Evolutionary conservation across 2,113 vertebrate genomes (phyloP).

Genomic region (Fulica atra): DNA sequence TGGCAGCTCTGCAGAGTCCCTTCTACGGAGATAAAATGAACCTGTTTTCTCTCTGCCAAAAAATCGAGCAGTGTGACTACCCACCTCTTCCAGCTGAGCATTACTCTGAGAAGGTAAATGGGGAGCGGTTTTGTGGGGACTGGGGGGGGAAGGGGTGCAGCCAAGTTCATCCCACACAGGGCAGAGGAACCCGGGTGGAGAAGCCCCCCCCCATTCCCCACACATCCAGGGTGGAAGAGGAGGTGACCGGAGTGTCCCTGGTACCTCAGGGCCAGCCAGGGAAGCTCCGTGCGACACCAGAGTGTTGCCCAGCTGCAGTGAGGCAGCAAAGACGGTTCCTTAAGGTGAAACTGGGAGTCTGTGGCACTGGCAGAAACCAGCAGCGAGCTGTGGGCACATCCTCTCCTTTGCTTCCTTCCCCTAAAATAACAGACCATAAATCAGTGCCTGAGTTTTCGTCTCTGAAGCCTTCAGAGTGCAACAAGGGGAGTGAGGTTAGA

Average conservation of each 20-base stretch:
- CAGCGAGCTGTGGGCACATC: neutral
- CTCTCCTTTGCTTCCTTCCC: neutral
- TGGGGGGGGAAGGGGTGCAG: neutral
- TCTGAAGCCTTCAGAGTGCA: neutral
- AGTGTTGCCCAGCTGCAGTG: neutral
- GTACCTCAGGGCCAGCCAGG: neutral
- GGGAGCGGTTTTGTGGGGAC: neutral
- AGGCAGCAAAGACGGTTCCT: neutral
- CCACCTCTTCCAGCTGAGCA: slow-evolving; percentile 84
- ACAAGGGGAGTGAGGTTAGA: neutral
- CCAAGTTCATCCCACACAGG: neutral
- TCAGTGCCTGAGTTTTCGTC: neutral
- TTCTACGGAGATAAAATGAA: slow-evolving; percentile 90
- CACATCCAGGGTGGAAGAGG: neutral
- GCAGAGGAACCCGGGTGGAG: neutral
- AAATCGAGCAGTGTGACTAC: slow-evolving; percentile 89
- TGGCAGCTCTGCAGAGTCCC: slow-evolving; percentile 87
- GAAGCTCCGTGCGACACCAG: no score
- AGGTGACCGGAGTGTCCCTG: neutral
- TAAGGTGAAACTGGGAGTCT: neutral
- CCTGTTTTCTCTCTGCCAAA: slow-evolving; percentile 86
- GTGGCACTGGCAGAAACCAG: neutral
- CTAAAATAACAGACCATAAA: neutral
- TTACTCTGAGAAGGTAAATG: slow-evolving; percentile 84
- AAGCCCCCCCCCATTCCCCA: accelerated